Evolutionary conservation across 2,113 vertebrate species (phyloP).

Genomic region (Argyrosomus japonicus): DNA sequence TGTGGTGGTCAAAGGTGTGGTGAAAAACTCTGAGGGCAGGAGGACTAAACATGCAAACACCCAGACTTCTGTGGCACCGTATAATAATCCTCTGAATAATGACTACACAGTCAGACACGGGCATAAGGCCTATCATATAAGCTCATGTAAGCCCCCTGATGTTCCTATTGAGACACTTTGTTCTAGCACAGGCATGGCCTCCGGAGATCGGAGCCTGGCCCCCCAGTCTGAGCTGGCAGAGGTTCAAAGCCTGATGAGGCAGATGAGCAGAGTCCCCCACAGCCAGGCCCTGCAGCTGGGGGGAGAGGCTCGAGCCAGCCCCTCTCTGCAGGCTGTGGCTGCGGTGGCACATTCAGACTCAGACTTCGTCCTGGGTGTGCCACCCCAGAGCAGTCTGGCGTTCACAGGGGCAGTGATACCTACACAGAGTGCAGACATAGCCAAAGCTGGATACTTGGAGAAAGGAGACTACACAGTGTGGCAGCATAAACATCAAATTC

Average conservation of each 20-base stretch:
- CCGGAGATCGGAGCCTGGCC: slow-evolving; percentile 83
- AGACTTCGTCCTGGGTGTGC: slow-evolving; percentile 79
- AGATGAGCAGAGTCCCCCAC: slow-evolving; percentile 88
- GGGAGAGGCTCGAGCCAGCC: slow-evolving; percentile 87
- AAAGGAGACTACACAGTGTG: slow-evolving; percentile 87
- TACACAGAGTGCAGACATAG: slow-evolving; percentile 81
- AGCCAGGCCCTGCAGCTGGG: slow-evolving; percentile 85
- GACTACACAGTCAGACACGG: slow-evolving; percentile 87
- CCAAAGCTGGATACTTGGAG: slow-evolving; percentile 86
- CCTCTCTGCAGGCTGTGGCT: slow-evolving; percentile 87
- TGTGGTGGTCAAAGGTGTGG: slow-evolving; percentile 81
- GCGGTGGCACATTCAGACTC: slow-evolving; percentile 80
- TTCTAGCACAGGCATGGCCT: slow-evolving; percentile 85
- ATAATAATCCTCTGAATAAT: slow-evolving; percentile 85
- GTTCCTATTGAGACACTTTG: slow-evolving; percentile 83
- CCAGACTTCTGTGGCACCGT: slow-evolving; percentile 90
- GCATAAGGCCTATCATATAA: slow-evolving; percentile 84
- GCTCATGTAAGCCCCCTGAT: slow-evolving; percentile 88
- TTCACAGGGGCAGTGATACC: slow-evolving; percentile 85
- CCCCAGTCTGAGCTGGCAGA: slow-evolving; percentile 89
- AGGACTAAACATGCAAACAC: slow-evolving; percentile 91
- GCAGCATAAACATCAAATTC: slow-evolving; percentile 86
- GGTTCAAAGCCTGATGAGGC: slow-evolving; percentile 93
- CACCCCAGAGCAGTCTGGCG: slow-evolving; percentile 80
- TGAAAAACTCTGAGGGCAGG: slow-evolving; percentile 93